A percentile compares a stretch with the other conserved stretches of the same genome.
phyloP scores from a whole-genome alignment of 64 coral and sea anemone species.

The Stylophora pistillata region DNA sequence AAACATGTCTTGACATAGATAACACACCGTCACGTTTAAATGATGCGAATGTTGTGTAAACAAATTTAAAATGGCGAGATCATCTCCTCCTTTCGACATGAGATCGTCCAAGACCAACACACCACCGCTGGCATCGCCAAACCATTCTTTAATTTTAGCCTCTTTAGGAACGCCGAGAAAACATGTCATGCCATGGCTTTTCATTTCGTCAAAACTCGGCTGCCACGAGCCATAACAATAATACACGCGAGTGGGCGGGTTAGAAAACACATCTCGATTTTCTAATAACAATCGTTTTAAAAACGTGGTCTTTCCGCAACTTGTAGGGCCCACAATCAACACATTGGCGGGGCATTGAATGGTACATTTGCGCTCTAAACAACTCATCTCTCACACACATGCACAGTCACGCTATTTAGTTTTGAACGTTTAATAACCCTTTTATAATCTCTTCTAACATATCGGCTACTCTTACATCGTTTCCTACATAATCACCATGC shows the following conservation, averaged over 20 bases:
- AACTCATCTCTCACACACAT: no score
- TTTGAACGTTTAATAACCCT: not conserved
- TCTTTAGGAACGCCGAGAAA: not conserved
- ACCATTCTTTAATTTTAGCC: not conserved
- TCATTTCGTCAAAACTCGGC: not conserved
- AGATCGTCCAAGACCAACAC: slow-evolving; percentile 51
- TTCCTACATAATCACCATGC: not conserved
- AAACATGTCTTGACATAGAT: slow-evolving; percentile 48
- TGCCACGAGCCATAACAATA: not conserved
- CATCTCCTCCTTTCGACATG: no score
- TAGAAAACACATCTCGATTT: not conserved
- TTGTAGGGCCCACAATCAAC: no score
- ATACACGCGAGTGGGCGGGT: not conserved
- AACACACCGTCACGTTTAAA: slow-evolving; percentile 20
- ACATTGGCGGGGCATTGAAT: no score
- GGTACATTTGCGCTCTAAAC: no score
- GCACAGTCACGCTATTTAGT: no score
- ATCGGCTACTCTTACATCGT: not conserved
- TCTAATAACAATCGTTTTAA: not conserved
- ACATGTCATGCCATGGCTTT: not conserved
- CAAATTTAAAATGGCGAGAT: slow-evolving; percentile 35
- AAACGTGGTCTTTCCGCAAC: no score
- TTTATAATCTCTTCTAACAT: not conserved
- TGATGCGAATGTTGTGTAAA: slow-evolving; percentile 66
- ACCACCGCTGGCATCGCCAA: not conserved